A percentile compares a stretch with the other conserved stretches of the same genome.
phyloP scores from a whole-genome alignment of 2,113 vertebrate species.

The Xiphophorus couchianus region DNA sequence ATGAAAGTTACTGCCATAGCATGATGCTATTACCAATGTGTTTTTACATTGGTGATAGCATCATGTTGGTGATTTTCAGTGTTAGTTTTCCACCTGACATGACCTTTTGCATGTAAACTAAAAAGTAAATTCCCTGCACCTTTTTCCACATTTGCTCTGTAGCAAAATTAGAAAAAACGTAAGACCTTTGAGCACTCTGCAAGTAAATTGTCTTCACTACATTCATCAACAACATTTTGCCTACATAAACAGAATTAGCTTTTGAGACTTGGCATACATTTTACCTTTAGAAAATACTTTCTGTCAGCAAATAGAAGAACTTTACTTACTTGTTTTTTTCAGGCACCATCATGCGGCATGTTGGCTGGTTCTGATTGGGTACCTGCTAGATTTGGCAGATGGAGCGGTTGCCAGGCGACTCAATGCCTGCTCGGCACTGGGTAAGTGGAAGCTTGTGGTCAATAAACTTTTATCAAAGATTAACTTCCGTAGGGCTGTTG shows the following conservation, averaged over 20 bases:
- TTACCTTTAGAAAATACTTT: background rate
- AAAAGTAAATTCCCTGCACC: background rate
- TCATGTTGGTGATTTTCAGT: background rate
- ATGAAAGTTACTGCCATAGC: too few species aligned
- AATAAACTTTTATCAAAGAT: slow-evolving; percentile 33
- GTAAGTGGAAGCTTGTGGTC: slow-evolving; percentile 79
- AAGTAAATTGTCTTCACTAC: background rate
- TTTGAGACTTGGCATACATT: slow-evolving; percentile 5
- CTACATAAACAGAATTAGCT: background rate
- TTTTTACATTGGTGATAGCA: too few species aligned
- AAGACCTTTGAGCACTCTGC: too few species aligned
- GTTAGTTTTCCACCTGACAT: background rate
- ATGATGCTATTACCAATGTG: too few species aligned
- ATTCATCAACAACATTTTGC: too few species aligned
- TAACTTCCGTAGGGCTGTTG: slow-evolving; percentile 33
- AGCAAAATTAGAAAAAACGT: background rate
- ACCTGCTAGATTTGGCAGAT: slow-evolving; percentile 89
- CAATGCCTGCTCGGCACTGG: slow-evolving; percentile 84
- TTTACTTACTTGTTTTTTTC: slow-evolving; percentile 28
- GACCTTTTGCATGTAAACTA: too few species aligned
- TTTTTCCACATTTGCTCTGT: background rate
- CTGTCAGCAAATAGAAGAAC: slow-evolving; percentile 23
- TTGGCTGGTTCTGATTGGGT: slow-evolving; percentile 91
- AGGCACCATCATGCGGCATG: slow-evolving; percentile 87
- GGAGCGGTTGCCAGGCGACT: slow-evolving; percentile 88